Evolutionary conservation across 2,113 vertebrate genomes (phyloP).

Genomic region (Eptesicus fuscus): DNA sequence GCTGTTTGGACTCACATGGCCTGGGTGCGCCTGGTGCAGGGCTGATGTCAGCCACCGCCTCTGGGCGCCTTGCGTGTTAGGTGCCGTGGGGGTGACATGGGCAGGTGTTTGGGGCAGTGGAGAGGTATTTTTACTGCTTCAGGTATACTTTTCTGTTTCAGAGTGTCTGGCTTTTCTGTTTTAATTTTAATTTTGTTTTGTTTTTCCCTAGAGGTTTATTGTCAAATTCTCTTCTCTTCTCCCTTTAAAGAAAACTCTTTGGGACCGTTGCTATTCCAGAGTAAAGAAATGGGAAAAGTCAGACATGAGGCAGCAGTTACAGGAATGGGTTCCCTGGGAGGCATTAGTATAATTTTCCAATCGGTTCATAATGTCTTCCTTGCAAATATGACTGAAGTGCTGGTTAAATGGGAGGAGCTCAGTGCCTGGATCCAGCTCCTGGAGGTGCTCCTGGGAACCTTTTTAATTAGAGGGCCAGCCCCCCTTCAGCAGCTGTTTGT

Average conservation of each 20-base stretch:
- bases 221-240: neutral
- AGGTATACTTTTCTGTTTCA: neutral
- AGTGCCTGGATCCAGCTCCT: neutral
- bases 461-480: conserved; percentile 20
- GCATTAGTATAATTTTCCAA: conserved; percentile 58
- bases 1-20: neutral
- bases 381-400: conserved; percentile 23
- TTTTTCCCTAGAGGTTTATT: neutral
- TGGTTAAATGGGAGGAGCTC: neutral
- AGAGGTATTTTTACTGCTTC: neutral
- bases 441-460: neutral
- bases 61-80: neutral
- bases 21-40: neutral
- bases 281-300: conserved; percentile 16
- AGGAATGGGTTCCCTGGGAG: conserved; percentile 7
- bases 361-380: neutral
- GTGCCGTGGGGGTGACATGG: neutral
- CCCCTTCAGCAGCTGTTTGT: neutral
- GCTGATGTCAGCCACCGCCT: neutral
- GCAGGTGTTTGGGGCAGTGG: neutral
- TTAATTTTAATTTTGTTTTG: neutral
- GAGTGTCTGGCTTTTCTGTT: neutral
- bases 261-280: conserved; percentile 36
- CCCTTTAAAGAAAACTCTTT: neutral
- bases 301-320: neutral